phyloP scores from a whole-genome alignment of 2,888 invertebrate species.

The Seladonia tumulorum region DNA sequence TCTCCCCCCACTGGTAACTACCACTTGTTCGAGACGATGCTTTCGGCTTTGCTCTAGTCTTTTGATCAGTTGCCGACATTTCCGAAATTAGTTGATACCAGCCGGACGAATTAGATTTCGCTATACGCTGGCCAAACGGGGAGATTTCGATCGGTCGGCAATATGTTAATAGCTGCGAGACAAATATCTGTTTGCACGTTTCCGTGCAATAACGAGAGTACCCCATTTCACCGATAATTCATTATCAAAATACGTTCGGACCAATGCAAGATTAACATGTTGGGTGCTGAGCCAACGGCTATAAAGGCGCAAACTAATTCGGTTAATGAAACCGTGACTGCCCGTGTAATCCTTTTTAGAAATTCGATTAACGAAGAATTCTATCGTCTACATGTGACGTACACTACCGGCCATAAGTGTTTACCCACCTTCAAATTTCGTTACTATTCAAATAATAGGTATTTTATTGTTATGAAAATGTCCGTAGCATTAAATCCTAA shows the following conservation, averaged over 20 bases:
- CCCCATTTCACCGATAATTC: not conserved
- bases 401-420: too few species aligned
- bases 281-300: not conserved
- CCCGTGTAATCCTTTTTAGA: not conserved
- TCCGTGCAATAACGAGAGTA: not conserved
- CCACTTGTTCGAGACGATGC: not conserved
- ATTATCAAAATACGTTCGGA: not conserved
- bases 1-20: not conserved
- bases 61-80: not conserved
- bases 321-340: not conserved
- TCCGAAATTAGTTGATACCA: not conserved
- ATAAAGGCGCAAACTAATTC: not conserved
- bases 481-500: too few species aligned
- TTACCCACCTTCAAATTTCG: too few species aligned
- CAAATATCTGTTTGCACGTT: not conserved
- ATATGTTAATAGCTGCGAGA: too few species aligned
- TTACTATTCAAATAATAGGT: too few species aligned
- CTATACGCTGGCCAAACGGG: not conserved
- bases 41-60: not conserved
- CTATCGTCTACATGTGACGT: not conserved
- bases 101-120: not conserved
- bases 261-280: not conserved
- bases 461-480: too few species aligned
- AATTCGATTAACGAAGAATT: not conserved
- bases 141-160: not conserved